phyloP scores from a whole-genome alignment of 2,113 vertebrate species.

The Pyxicephalus adspersus region DNA sequence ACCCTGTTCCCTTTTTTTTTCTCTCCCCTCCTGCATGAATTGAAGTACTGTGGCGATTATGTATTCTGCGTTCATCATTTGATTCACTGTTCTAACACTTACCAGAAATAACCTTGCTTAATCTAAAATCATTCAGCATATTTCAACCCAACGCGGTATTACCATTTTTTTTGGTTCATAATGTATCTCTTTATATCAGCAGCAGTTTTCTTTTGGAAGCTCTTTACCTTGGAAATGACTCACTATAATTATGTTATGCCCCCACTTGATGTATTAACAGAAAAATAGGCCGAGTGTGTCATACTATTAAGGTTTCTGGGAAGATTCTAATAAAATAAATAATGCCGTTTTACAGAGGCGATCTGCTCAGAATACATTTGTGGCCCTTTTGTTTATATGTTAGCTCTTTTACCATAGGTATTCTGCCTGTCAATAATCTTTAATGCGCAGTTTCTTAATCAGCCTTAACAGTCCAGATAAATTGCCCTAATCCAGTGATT shows the following conservation, averaged over 20 bases:
- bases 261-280: constrained; percentile 6
- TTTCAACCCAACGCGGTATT: not conserved
- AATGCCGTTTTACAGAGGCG: constrained; percentile 4
- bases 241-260: not conserved
- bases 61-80: constrained; percentile 9
- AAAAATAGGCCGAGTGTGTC: not conserved
- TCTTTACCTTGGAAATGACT: not conserved
- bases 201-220: not conserved
- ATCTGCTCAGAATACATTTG: constrained; percentile 1
- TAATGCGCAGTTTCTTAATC: constrained; percentile 84
- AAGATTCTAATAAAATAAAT: constrained; percentile 1
- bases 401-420: constrained; percentile 76
- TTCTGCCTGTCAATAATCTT: constrained; percentile 77
- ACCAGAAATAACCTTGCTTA: constrained; percentile 57
- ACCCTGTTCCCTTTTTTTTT: constrained; percentile 9
- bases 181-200: not conserved
- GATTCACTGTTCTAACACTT: constrained; percentile 54
- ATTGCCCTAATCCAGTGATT: constrained; percentile 82
- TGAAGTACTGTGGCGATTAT: constrained; percentile 31
- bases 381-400: constrained; percentile 67
- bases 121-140: not conserved
- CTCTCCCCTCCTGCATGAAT: constrained; percentile 19
- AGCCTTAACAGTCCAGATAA: constrained; percentile 85
- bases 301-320: not conserved
- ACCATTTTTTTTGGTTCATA: not conserved